Percentiles rank a stretch among this genome's conserved stretches.
phyloP scores from a whole-genome alignment of 2,888 invertebrate genomes.

The Rhamnusium bicolor region DNA sequence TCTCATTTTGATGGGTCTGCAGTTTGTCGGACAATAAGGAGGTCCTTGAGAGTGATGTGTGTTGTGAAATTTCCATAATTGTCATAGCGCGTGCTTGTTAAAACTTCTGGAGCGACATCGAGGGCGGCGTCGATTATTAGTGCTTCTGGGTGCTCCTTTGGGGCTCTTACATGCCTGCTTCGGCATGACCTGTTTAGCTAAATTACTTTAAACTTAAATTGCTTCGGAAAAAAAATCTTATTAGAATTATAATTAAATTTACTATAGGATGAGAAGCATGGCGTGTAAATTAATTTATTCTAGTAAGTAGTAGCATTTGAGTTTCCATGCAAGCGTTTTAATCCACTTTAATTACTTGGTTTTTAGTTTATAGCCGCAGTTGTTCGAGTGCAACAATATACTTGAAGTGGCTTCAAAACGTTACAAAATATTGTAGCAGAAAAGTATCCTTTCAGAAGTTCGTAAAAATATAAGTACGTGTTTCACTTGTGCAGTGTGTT shows the following conservation, averaged over 20 bases:
- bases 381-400: background rate
- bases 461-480: too few relatives aligned
- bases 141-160: slow-evolving; percentile 30
- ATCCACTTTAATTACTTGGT: background rate
- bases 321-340: slow-evolving; percentile 4
- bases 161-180: slow-evolving; percentile 29
- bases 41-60: slow-evolving; percentile 19
- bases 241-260: slow-evolving; percentile 37
- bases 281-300: slow-evolving; percentile 21
- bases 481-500: too few relatives aligned
- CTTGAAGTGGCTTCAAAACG: background rate
- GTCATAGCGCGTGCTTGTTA: slow-evolving; percentile 45
- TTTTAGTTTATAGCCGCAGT: background rate
- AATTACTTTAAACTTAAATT: slow-evolving; percentile 35
- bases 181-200: slow-evolving; percentile 37
- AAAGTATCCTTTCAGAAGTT: too few relatives aligned
- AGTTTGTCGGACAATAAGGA: slow-evolving; percentile 11
- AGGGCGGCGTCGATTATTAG: slow-evolving; percentile 41
- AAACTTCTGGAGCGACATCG: slow-evolving; percentile 37
- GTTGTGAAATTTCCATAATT: slow-evolving; percentile 42
- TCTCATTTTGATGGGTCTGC: slow-evolving; percentile 8
- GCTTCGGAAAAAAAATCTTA: slow-evolving; percentile 24
- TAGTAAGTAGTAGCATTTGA: slow-evolving; percentile 1
- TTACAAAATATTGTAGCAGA: background rate
- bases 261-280: background rate